Evolutionary conservation across 2,888 invertebrate genomes (phyloP), one percentile per base, ranked within the genome.

Genomic region (Deilephila elpenor): DNA sequence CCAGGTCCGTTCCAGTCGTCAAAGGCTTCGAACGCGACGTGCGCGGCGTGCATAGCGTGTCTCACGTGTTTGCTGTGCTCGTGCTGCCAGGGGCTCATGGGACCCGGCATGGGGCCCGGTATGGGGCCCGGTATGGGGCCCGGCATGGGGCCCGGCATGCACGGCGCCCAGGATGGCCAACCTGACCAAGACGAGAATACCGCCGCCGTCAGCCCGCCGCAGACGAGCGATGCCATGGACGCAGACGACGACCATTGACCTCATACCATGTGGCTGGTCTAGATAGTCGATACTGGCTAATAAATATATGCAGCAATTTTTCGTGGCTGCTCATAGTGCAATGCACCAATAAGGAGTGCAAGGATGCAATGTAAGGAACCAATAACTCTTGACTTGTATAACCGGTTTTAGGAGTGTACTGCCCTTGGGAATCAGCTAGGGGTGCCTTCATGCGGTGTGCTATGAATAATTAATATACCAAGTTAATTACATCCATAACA

Each of bases 41-140:
- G 77, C 17, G 83, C 79, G 0, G 78, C 82, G 0, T 78, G 80
- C 62, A 25, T 80, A 70, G 87, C 85, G 0, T 88, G 87, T 70
- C 74, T 88, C 6, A 82, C 84, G 0, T 85, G 84, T 51, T 44
- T 87, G 0, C 70, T 84, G 5, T 87, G 87, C 64, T 87, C 86
- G 0, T 88, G 87, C 76, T 86, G 87, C 75, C 82, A 81, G 53
- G 80, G 76, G 0, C 56, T 82, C 20, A 61, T 79, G 70, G 82
- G 80, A 0, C 67, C 7, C 73, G 59, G 72, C 11, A 64, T 72
- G 29, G 25, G 25, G 25, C 59, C 67, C 0, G 67, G 59, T 20
- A 73, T 8, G 17, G 37, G 19, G 5, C 59, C 37, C 37, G 37
- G 37, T 2, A 7, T 37, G 8, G 37, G 37, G 2, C 0, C 25